A percentile compares a stretch with the other conserved stretches of the same genome.
These are phyloP conservation scores for Stegana nigrithorax DNA, from an alignment of 2,888 invertebrate genomes.

Conservation along the genomic window DNA sequence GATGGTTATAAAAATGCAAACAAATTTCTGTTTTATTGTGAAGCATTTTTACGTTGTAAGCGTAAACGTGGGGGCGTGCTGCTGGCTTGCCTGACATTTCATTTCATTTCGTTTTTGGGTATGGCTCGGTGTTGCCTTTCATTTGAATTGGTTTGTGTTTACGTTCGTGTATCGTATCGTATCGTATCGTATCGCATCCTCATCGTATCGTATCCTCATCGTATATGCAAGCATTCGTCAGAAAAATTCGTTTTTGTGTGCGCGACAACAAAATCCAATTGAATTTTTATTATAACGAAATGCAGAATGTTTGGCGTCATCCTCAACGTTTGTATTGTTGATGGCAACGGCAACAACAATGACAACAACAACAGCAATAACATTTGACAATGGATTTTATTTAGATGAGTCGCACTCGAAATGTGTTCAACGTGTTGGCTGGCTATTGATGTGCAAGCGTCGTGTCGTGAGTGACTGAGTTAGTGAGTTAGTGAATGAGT, in stretches of 20 bases:
- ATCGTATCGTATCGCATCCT: constrained; percentile 15
- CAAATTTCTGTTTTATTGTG: constrained; percentile 40
- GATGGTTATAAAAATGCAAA: constrained; percentile 54
- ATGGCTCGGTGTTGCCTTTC: constrained; percentile 13
- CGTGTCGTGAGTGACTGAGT: too few relatives aligned
- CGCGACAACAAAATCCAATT: constrained; percentile 54
- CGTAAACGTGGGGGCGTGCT: constrained; percentile 19
- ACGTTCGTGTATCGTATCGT: constrained; percentile 15
- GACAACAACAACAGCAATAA: background rate
- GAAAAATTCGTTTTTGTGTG: background rate
- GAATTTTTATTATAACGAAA: constrained; percentile 59
- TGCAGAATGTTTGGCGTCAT: constrained; percentile 27
- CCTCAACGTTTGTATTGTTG: too few relatives aligned
- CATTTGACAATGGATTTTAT: constrained; percentile 3
- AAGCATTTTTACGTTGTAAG: constrained; percentile 3
- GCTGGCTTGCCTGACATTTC: too few relatives aligned
- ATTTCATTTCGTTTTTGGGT: background rate
- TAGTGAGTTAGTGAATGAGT: too few relatives aligned
- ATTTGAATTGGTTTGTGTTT: constrained; percentile 52
- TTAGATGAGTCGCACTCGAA: background rate
- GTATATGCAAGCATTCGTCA: constrained; percentile 16
- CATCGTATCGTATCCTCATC: background rate
- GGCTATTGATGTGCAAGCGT: too few relatives aligned
- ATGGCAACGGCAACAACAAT: background rate
- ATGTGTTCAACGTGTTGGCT: background rate